Base-by-base conservation (phyloP, 1,140 invertebrate species). In the Megathymus violae region DNA sequence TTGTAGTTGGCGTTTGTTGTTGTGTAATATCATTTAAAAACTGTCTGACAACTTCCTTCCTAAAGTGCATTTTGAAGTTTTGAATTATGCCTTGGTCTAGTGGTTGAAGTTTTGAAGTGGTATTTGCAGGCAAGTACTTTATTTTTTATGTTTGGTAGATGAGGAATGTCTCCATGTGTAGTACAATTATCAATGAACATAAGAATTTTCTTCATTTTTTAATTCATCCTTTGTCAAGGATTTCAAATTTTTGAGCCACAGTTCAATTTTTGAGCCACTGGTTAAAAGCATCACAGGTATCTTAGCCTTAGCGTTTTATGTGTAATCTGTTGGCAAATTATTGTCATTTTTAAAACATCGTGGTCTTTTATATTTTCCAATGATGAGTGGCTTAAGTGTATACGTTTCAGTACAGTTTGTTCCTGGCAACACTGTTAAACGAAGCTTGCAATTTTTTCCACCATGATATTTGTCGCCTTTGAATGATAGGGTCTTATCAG, bases 311-410 rank as follows among this genome's bases (percentile, higher is more conserved):
- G 70, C 79, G 67, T 92, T 92, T 4, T 71, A 67, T 19, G 52
- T 17, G 71, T 91, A 92, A 15, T 76, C 31, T 1, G 79, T 58
- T 17, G 83, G 88, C 14, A 91, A 66, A 11, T 36, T 63, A 71
- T 82, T 84, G 5, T 78, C 51, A 62, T 71, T 73, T 62, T 84
- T 88, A 64, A 92, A 93, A 74, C 88, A 92, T 11, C 82, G 67
- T 16, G 91, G 91, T 31, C 89, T 90, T 58, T 61, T 56, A 11
- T 71, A 81, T 74, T 92, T 92, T 58, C 91, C 91, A 59, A 92
- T 90, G 0, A 92, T 68, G 9, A 92, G 48, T 22, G 15, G 48
- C n/a, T 38, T 56, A 19, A 48, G 16, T 64, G 56, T 64, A 48
- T 48, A 25, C 0, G 43, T 40, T 19, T 41, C 31, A 9, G 56